Percentiles rank a stretch among this genome's conserved stretches.
phyloP scores from a whole-genome alignment of 2,888 invertebrate genomes.

The Caenorhabditis sp. region DNA sequence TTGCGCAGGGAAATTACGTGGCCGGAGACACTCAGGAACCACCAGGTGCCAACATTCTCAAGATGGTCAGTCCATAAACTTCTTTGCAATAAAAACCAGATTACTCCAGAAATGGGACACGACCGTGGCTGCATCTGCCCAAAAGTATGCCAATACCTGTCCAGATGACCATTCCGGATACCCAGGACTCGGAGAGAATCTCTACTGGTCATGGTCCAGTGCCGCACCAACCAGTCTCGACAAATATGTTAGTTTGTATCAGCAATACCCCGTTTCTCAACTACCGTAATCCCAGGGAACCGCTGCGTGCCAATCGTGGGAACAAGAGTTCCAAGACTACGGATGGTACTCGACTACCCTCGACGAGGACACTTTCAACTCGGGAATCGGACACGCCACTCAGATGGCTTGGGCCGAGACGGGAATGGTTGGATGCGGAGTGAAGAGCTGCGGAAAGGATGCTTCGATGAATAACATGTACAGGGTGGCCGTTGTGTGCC shows the following conservation, averaged over 20 bases:
- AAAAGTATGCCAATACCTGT: slow-evolving; percentile 48
- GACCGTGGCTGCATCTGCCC: slow-evolving; percentile 32
- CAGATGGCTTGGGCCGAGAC: slow-evolving; percentile 65
- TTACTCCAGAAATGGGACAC: slow-evolving; percentile 45
- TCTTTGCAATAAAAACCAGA: not conserved
- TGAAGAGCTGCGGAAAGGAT: slow-evolving; percentile 51
- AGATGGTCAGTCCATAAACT: slow-evolving; percentile 24
- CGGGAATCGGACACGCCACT: slow-evolving; percentile 65
- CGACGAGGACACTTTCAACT: slow-evolving; percentile 40
- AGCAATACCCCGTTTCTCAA: not conserved
- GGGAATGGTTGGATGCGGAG: slow-evolving; percentile 60
- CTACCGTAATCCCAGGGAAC: slow-evolving; percentile 10
- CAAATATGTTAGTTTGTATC: slow-evolving; percentile 20
- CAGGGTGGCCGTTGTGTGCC: slow-evolving; percentile 58
- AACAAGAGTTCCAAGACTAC: slow-evolving; percentile 59
- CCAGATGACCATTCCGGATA: slow-evolving; percentile 41
- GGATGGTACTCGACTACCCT: slow-evolving; percentile 58
- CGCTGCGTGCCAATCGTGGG: slow-evolving; percentile 48
- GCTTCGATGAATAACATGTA: slow-evolving; percentile 22
- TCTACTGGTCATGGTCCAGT: slow-evolving; percentile 36
- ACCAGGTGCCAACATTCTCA: slow-evolving; percentile 31
- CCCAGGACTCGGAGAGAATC: slow-evolving; percentile 47
- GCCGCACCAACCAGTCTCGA: slow-evolving; percentile 29
- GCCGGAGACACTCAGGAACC: slow-evolving; percentile 32
- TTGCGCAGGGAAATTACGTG: slow-evolving; percentile 45